Base-by-base conservation (phyloP, 2,888 invertebrate genomes). In the Ornithoptera priamus region DNA sequence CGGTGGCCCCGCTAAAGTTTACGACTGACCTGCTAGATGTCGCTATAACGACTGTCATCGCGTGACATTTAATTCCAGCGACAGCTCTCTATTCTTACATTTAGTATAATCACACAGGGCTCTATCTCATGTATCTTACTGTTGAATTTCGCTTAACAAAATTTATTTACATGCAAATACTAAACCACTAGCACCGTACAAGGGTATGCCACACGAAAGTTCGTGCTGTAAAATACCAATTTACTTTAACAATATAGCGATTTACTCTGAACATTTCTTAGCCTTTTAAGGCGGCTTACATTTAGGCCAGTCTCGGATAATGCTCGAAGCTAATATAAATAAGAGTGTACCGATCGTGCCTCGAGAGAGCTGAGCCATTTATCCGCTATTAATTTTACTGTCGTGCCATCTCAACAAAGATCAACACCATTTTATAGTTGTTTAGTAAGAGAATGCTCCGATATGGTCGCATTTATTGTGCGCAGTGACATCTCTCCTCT, bases 211-310 rank as follows among this genome's bases (percentile, higher is more conserved):
- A 84, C 84, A 85, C 85, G 85, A 85, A 83, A 85, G 78, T 83
- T 84, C 85, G 84, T 85, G 87, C 88, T 84, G 88, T 90, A 87
- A 87, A 88, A 90, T 87, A 89, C 84, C 90, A 88, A 90, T 90
- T 90, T 89, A 86, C 83, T 87, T 87, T 87, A 89, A 90, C 90
- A 90, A 89, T 90, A 90, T 87, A 78, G 85, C 87, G 85, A 83
- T 89, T 90, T 89, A 88, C 84, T 85, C 82, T 79, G 77, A 86
- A 83, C 83, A 84, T 85, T 88, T 85, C 79, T 81, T 79, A 80
- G 80, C 91, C 90, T 83, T 90, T 83, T 89, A 90, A 81, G 90
- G 90, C 70, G 75, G 68, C 74, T 74, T 81, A 81, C 86, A 87
- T 89, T 90, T 85, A 88, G 88, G 85, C 77, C 85, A 86, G 84